Percentiles rank a stretch among this genome's conserved stretches.
These are phyloP conservation scores for Typhlichthys eigenmanni DNA, from an alignment of 2,797 vertebrate genomes.

Conservation along the genomic window DNA sequence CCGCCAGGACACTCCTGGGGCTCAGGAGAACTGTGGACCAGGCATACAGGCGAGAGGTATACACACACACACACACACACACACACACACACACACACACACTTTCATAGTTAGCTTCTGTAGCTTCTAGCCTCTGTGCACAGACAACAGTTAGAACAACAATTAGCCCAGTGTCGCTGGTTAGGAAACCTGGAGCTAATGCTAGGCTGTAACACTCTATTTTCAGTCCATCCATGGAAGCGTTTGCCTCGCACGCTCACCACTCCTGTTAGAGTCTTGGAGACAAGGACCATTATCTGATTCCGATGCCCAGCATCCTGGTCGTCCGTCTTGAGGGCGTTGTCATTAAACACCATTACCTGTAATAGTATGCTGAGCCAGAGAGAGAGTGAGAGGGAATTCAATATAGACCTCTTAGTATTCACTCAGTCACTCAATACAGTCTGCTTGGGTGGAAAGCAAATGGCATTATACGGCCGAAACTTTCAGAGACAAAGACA, in stretches of 20 bases:
- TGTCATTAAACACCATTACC: conserved; percentile 64
- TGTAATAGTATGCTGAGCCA: conserved; percentile 59
- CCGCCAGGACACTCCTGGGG: conserved; percentile 88
- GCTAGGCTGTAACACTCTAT: background rate
- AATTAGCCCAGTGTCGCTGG: too few relatives aligned
- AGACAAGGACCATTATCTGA: conserved; percentile 48
- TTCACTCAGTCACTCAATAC: conserved; percentile 38
- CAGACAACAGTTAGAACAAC: too few relatives aligned
- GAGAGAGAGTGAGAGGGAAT: conserved; percentile 40
- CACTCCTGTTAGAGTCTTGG: conserved; percentile 31
- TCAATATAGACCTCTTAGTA: conserved; percentile 48
- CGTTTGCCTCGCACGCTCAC: conserved; percentile 23
- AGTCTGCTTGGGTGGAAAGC: conserved; percentile 13
- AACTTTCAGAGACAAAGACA: background rate
- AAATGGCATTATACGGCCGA: conserved; percentile 30
- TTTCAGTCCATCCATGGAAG: background rate
- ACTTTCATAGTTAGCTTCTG: background rate
- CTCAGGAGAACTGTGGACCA: conserved; percentile 90
- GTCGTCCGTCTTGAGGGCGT: conserved; percentile 39
- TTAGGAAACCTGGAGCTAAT: background rate
- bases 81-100: conserved; percentile 5
- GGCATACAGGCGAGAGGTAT: conserved; percentile 94
- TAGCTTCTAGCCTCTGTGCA: background rate
- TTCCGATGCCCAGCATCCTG: conserved; percentile 43
- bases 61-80: conserved; percentile 1